phyloP scores from a whole-genome alignment of 2,888 invertebrate genomes.

The Pterobdella sp. region DNA sequence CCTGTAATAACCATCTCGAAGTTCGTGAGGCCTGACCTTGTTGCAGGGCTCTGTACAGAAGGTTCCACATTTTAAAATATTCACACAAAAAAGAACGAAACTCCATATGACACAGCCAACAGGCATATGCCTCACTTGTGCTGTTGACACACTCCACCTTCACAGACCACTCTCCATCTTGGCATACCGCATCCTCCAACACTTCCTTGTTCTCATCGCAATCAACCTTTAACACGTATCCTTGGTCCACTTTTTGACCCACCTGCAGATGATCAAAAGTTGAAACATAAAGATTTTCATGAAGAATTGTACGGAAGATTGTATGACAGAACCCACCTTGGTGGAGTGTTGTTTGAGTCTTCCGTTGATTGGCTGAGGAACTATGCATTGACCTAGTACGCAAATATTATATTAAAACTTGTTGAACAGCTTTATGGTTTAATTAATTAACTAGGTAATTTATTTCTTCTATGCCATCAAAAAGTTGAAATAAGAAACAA shows the following conservation, averaged over 20 bases:
- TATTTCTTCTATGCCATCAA: no score
- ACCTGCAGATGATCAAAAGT: background rate
- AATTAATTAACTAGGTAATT: no score
- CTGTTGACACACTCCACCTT: constrained; percentile 74
- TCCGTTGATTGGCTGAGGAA: constrained; percentile 20
- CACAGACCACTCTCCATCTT: constrained; percentile 90
- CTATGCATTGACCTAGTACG: constrained; percentile 21
- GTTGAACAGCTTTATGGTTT: no score
- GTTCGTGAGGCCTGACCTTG: constrained; percentile 68
- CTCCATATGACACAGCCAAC: background rate
- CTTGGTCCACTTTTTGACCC: constrained; percentile 41
- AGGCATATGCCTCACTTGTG: constrained; percentile 17
- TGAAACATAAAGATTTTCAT: background rate
- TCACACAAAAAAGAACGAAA: background rate
- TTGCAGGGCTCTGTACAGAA: constrained; percentile 62
- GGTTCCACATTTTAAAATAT: background rate
- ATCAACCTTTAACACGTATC: constrained; percentile 40
- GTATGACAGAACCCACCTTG: background rate
- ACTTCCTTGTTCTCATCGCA: constrained; percentile 38
- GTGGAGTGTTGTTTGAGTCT: constrained; percentile 2
- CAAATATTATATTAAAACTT: no score
- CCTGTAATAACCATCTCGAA: constrained; percentile 87
- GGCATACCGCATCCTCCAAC: constrained; percentile 57
- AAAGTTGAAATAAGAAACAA: background rate
- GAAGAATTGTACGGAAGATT: background rate